These are phyloP conservation scores for Drosophila fulvimacula DNA, from an alignment of 2,888 invertebrate genomes.

Conservation along the genomic window DNA sequence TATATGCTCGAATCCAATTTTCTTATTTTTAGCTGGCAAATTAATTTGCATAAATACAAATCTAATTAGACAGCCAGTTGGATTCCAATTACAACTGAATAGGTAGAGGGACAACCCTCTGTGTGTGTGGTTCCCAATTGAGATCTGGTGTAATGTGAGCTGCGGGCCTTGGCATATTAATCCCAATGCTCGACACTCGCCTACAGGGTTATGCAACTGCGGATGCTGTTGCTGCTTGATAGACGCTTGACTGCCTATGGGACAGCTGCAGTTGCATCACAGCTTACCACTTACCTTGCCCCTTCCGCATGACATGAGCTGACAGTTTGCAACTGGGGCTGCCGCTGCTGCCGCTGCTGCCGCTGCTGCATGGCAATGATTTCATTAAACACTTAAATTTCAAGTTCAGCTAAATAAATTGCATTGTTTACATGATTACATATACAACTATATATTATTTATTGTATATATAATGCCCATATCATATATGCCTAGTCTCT, in stretches of 20 bases:
- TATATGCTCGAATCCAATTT: conserved; percentile 18
- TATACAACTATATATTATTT: not conserved
- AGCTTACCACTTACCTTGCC: conserved; percentile 23
- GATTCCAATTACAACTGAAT: conserved; percentile 7
- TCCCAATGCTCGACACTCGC: conserved; percentile 23
- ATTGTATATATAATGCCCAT: conserved; percentile 1
- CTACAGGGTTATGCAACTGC: conserved; percentile 12
- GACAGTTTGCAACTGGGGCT: conserved; percentile 26
- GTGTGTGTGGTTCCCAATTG: conserved; percentile 14
- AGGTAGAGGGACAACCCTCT: no score
- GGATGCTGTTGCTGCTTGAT: conserved; percentile 15
- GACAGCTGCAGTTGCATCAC: conserved; percentile 15
- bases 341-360: conserved; percentile 24
- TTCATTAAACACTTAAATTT: conserved; percentile 78
- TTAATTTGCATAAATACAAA: conserved; percentile 16
- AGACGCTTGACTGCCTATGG: not conserved
- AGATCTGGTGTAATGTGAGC: conserved; percentile 17
- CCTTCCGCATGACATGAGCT: conserved; percentile 7
- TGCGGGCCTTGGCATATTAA: conserved; percentile 29
- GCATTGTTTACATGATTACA: conserved; percentile 12
- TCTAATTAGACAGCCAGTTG: conserved; percentile 1
- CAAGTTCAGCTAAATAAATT: conserved; percentile 63
- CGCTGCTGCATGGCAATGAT: conserved; percentile 65
- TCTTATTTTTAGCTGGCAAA: conserved; percentile 3
- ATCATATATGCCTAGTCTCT: not conserved